phyloP scores from a whole-genome alignment of 2,797 vertebrate genomes.

The Hydrophis major region DNA sequence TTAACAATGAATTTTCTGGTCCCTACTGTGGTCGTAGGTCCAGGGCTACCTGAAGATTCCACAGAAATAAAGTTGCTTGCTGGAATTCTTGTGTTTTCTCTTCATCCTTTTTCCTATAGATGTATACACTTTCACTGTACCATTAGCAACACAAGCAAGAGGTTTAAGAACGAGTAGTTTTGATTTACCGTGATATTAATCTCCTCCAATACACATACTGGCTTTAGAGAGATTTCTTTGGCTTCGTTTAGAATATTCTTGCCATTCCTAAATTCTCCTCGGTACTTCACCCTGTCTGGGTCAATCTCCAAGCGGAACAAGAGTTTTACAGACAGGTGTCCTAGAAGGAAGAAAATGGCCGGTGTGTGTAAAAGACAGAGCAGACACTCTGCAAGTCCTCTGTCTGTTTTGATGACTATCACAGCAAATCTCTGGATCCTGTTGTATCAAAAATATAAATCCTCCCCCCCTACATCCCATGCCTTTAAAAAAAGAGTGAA shows the following conservation, averaged over 20 bases:
- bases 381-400: not conserved
- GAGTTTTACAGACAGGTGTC: conserved; percentile 60
- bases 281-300: conserved; percentile 56
- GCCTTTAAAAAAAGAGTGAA: not conserved
- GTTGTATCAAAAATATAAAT: not conserved
- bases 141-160: too few species aligned
- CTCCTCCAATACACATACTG: conserved; percentile 54
- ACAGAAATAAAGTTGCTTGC: not conserved
- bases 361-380: not conserved
- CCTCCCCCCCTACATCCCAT: not conserved
- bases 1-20: too few species aligned
- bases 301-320: conserved; percentile 72
- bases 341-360: not conserved
- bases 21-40: too few species aligned
- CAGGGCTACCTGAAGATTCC: not conserved
- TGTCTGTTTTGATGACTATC: not conserved
- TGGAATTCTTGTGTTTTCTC: not conserved
- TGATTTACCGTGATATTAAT: conserved; percentile 71
- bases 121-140: not conserved
- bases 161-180: not conserved
- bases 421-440: not conserved
- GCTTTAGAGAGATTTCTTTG: conserved; percentile 8
- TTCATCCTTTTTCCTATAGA: not conserved
- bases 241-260: conserved; percentile 7
- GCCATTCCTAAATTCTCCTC: conserved; percentile 67